Conservation (phyloP, 2,888 invertebrate species). For the Rhingia rostrata region DNA sequence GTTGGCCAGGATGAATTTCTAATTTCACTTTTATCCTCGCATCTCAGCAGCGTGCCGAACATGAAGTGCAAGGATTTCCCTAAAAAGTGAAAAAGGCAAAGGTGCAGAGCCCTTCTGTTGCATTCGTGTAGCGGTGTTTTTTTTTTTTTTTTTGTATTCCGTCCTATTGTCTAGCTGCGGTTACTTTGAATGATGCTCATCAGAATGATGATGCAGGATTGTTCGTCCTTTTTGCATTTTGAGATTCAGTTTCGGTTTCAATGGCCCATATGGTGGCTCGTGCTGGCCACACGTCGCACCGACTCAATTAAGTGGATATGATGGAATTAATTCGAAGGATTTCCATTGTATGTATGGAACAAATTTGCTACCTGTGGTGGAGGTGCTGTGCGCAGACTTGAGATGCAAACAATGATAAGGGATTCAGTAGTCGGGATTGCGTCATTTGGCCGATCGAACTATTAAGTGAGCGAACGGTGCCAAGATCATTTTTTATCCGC, state of each 20-base stretch:
- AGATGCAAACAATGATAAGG: slow-evolving; percentile 56
- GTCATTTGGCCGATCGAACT: slow-evolving; percentile 68
- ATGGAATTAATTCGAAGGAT: slow-evolving; percentile 65
- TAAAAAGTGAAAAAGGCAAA: slow-evolving; percentile 72
- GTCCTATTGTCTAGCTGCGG: slow-evolving; percentile 52
- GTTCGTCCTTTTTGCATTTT: slow-evolving; percentile 71
- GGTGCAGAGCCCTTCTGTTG: slow-evolving; percentile 67
- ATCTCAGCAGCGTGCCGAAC: slow-evolving; percentile 17
- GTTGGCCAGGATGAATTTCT: slow-evolving; percentile 66
- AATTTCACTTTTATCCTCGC: slow-evolving; percentile 71
- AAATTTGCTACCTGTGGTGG: slow-evolving; percentile 65
- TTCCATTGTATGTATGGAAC: slow-evolving; percentile 42
- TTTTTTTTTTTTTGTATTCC: slow-evolving; percentile 31
- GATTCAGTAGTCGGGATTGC: slow-evolving; percentile 65
- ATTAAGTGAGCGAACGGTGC: slow-evolving; percentile 35
- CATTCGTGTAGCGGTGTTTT: background rate
- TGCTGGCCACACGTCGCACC: slow-evolving; percentile 65
- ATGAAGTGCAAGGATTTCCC: slow-evolving; percentile 44
- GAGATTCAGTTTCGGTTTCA: slow-evolving; percentile 63
- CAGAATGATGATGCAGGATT: slow-evolving; percentile 59
- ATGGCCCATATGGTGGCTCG: slow-evolving; percentile 71
- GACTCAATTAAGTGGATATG: slow-evolving; percentile 72
- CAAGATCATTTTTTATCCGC: slow-evolving; percentile 34
- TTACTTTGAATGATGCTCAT: slow-evolving; percentile 67
- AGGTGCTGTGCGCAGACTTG: slow-evolving; percentile 8